Evolutionary conservation across 1,140 invertebrate species (phyloP).

Genomic region (Homalodisca vitripennis): DNA sequence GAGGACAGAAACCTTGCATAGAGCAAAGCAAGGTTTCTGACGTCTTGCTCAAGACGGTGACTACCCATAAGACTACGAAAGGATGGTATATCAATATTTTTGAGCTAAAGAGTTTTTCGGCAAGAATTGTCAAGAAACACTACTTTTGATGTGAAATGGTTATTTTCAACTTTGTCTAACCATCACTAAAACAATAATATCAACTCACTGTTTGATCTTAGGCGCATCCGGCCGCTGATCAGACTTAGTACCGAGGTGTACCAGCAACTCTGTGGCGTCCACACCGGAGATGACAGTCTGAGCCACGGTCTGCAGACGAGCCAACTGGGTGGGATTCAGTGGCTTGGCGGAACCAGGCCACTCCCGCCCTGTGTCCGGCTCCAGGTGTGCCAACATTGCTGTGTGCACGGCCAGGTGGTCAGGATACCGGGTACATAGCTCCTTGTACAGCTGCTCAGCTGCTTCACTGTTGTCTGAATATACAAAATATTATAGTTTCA

Average conservation of each 20-base stretch:
- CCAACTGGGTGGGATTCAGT: conserved; percentile 44
- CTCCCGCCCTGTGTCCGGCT: conserved; percentile 51
- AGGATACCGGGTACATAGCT: conserved; percentile 65
- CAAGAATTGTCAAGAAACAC: neutral
- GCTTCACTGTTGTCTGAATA: conserved; percentile 51
- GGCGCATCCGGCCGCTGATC: conserved; percentile 72
- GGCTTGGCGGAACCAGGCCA: conserved; percentile 34
- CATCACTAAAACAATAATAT: conserved; percentile 26
- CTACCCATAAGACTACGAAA: no score
- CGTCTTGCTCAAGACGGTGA: no score
- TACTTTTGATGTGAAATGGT: no score
- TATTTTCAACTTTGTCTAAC: no score
- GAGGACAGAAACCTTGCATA: no score
- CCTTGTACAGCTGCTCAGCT: conserved; percentile 70
- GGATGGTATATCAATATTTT: no score
- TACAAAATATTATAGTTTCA: no score
- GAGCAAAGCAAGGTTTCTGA: no score
- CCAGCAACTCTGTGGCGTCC: conserved; percentile 68
- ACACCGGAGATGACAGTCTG: conserved; percentile 68
- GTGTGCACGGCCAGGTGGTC: conserved; percentile 72
- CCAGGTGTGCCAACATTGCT: conserved; percentile 74
- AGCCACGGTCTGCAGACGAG: conserved; percentile 55
- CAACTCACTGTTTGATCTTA: conserved; percentile 72
- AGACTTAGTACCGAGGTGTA: conserved; percentile 76
- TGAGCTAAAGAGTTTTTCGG: neutral